Percentiles rank a stretch among this genome's conserved stretches.
Evolutionary conservation across 2,797 vertebrate genomes (phyloP).

Genomic region (Sebastes alutus): DNA sequence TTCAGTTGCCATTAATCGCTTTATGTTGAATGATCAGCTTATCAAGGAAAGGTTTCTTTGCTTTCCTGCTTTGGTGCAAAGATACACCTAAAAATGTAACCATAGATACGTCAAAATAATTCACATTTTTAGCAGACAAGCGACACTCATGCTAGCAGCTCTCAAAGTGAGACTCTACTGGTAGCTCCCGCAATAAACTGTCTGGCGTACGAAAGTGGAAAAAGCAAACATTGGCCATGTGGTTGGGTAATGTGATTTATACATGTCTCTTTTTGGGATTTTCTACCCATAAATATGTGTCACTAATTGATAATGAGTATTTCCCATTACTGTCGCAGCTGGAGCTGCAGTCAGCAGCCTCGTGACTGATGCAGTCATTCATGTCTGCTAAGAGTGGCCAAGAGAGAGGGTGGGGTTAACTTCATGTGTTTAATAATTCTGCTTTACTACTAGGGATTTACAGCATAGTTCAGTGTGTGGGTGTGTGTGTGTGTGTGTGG

Average conservation of each 20-base stretch:
- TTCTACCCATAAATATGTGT: constrained; percentile 17
- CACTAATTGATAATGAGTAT: constrained; percentile 34
- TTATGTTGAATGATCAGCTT: neutral
- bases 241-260: constrained; percentile 36
- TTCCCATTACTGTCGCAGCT: constrained; percentile 40
- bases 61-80: neutral
- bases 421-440: constrained; percentile 24
- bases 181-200: constrained; percentile 34
- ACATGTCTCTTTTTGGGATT: constrained; percentile 37
- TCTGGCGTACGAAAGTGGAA: constrained; percentile 54
- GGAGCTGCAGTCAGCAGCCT: constrained; percentile 35
- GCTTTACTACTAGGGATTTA: constrained; percentile 16
- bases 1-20: neutral
- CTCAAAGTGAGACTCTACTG: constrained; percentile 5
- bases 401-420: constrained; percentile 35
- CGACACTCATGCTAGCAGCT: neutral
- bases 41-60: neutral
- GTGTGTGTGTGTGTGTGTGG: neutral
- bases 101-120: neutral
- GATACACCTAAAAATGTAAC: neutral
- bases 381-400: constrained; percentile 1
- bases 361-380: constrained; percentile 38
- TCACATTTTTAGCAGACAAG: neutral
- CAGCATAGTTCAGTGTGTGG: neutral
- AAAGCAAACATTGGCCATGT: constrained; percentile 60